Percentiles rank a stretch among this genome's conserved stretches.
phyloP scores from a whole-genome alignment of 2,113 vertebrate species.

The Anoura caudifer region DNA sequence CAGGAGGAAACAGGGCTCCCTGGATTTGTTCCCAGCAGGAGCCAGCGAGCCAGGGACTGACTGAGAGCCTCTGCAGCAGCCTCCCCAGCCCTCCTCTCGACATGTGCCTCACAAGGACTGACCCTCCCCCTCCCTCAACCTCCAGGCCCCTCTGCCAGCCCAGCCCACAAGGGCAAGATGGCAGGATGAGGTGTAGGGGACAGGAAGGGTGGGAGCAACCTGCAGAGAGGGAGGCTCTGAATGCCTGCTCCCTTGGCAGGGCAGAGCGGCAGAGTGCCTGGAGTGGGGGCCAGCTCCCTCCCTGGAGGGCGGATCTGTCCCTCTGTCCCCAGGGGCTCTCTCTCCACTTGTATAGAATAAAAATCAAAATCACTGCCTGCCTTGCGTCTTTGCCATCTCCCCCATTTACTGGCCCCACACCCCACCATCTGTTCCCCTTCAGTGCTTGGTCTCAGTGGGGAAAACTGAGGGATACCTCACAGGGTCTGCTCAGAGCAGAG shows the following conservation, averaged over 20 bases:
- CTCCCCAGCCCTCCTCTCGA: slow-evolving; percentile 46
- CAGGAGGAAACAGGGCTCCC: slow-evolving; percentile 30
- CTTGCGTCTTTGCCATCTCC: slow-evolving; percentile 9
- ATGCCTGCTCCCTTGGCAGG: background rate
- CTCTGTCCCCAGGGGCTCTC: slow-evolving; percentile 58
- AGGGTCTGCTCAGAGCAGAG: background rate
- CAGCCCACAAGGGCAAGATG: background rate
- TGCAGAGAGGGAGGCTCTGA: slow-evolving; percentile 25
- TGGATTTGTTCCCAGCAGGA: slow-evolving; percentile 71
- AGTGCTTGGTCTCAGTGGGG: background rate
- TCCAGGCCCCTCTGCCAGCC: slow-evolving; percentile 19
- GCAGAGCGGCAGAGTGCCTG: background rate
- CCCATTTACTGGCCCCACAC: background rate
- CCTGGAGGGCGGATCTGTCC: slow-evolving; percentile 1
- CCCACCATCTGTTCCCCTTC: slow-evolving; percentile 24
- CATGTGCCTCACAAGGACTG: slow-evolving; percentile 63
- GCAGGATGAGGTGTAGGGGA: background rate
- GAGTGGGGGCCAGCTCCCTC: background rate
- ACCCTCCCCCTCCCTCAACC: background rate
- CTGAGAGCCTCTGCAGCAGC: slow-evolving; percentile 45
- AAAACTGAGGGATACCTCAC: background rate
- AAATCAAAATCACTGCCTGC: slow-evolving; percentile 59
- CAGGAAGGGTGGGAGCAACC: slow-evolving; percentile 34
- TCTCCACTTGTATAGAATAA: slow-evolving; percentile 74
- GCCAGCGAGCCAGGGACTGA: slow-evolving; percentile 72